phyloP scores from a whole-genome alignment of 2,113 vertebrate genomes.

The Lepus europaeus region DNA sequence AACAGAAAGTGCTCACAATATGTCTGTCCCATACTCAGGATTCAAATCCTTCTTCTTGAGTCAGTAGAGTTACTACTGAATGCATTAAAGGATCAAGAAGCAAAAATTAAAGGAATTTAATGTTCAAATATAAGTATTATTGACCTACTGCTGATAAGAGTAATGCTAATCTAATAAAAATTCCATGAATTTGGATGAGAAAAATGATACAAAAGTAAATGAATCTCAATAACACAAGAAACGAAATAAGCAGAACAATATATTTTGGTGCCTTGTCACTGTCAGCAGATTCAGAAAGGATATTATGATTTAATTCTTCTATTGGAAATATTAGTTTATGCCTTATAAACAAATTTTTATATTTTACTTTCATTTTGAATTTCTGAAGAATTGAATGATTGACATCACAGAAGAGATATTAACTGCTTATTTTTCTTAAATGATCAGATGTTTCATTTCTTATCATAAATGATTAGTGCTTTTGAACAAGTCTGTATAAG shows the following conservation, averaged over 20 bases:
- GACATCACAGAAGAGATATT: neutral
- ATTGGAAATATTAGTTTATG: neutral
- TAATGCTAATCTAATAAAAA: conserved; percentile 5
- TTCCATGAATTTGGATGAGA: neutral
- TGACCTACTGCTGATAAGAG: conserved; percentile 19
- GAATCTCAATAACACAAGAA: neutral
- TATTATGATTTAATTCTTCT: conserved; percentile 1
- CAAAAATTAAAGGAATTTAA: conserved; percentile 8
- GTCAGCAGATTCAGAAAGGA: neutral
- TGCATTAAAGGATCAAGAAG: conserved; percentile 2
- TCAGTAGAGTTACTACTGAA: neutral
- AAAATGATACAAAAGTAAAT: conserved; percentile 19
- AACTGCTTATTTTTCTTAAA: neutral
- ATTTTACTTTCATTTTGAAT: neutral
- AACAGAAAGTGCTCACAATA: neutral
- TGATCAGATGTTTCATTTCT: neutral
- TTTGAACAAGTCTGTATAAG: neutral
- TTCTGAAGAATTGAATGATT: neutral
- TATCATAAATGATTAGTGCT: neutral
- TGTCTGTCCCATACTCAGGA: neutral
- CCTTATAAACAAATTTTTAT: neutral
- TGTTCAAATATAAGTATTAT: conserved; percentile 9
- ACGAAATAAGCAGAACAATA: neutral
- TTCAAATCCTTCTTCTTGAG: neutral
- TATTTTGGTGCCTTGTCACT: neutral